Conservation (phyloP, 2,888 invertebrate species). For the Galerucella pusilla region DNA sequence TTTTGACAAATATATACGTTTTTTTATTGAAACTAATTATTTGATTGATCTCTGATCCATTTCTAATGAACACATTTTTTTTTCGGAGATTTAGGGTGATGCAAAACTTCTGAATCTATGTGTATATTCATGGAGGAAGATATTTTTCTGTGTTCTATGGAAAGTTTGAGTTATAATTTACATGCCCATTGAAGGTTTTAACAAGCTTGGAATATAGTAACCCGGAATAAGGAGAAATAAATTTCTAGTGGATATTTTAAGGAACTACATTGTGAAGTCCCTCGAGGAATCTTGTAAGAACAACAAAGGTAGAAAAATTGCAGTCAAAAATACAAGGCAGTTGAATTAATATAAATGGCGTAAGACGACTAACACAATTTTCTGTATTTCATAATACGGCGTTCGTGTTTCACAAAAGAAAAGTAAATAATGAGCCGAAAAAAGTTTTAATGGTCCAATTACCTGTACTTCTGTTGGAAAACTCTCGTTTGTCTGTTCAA, state of each 20-base stretch:
- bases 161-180: background rate
- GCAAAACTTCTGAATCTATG: no score
- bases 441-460: conserved; percentile 46
- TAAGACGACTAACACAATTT: conserved; percentile 43
- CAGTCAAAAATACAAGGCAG: conserved; percentile 40
- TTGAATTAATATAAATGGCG: conserved; percentile 44
- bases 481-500: conserved; percentile 37
- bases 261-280: background rate
- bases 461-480: conserved; percentile 38
- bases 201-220: background rate
- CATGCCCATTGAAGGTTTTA: background rate
- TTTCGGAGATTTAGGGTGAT: no score
- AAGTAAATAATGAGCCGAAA: conserved; percentile 41
- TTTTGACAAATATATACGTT: no score
- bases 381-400: conserved; percentile 40
- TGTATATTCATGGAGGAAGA: no score
- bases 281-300: conserved; percentile 11
- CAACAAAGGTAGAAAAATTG: conserved; percentile 37
- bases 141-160: no score
- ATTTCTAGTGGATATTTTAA: background rate
- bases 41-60: no score
- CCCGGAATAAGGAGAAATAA: background rate
- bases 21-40: no score
- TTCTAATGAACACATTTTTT: no score
- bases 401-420: conserved; percentile 38